These are phyloP conservation scores for Calliscelio sp. DNA, from an alignment of 2,888 invertebrate genomes.

Conservation along the genomic window DNA sequence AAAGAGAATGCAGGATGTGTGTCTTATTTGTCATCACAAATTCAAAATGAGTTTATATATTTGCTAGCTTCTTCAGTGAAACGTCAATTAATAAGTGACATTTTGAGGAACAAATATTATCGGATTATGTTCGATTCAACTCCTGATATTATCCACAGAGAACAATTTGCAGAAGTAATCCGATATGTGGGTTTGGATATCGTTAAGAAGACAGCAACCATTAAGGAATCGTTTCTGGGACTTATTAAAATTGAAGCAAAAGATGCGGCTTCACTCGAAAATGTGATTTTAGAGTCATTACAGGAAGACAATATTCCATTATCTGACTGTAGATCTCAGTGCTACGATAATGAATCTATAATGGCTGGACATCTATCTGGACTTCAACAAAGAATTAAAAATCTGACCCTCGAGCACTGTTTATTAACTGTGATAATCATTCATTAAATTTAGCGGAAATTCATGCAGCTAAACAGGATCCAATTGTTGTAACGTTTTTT, in stretches of 20 bases:
- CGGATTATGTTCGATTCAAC: constrained; percentile 74
- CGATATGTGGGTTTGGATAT: constrained; percentile 71
- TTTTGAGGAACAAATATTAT: constrained; percentile 73
- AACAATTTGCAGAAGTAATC: constrained; percentile 73
- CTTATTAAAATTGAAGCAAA: constrained; percentile 74
- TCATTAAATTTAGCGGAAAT: constrained; percentile 69
- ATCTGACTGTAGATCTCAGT: constrained; percentile 69
- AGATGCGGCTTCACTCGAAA: constrained; percentile 71
- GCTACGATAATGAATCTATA: constrained; percentile 72
- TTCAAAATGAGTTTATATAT: constrained; percentile 75
- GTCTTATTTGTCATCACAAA: constrained; percentile 73
- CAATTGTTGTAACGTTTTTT: constrained; percentile 68
- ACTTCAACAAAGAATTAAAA: constrained; percentile 67
- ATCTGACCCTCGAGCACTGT: constrained; percentile 43
- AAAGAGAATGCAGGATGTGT: constrained; percentile 62
- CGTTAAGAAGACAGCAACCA: constrained; percentile 65
- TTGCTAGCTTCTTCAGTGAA: constrained; percentile 65
- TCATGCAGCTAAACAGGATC: constrained; percentile 67
- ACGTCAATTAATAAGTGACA: constrained; percentile 69
- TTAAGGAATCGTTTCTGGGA: constrained; percentile 75
- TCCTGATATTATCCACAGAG: constrained; percentile 71
- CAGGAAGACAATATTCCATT: constrained; percentile 46
- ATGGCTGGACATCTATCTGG: constrained; percentile 71
- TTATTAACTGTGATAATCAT: constrained; percentile 71
- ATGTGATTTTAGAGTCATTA: constrained; percentile 60